A percentile compares a stretch with the other conserved stretches of the same genome.
phyloP scores from a whole-genome alignment of 1,140 invertebrate species.

The Thaumetopoea pityocampa region DNA sequence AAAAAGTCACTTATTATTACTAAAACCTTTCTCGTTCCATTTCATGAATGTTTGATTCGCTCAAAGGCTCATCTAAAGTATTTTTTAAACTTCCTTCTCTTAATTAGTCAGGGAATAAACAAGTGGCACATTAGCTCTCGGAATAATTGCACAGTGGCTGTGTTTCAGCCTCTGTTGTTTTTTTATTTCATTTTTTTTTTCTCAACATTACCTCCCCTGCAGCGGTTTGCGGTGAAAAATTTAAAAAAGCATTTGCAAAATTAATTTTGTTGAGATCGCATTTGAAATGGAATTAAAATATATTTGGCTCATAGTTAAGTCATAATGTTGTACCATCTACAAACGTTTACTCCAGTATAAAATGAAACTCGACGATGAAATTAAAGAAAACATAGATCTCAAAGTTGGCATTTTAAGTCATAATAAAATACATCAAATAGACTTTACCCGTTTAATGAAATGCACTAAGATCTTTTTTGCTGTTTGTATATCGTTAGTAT shows the following conservation, averaged over 20 bases:
- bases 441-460: no score
- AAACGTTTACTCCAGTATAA: no score
- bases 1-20: constrained; percentile 26
- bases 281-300: constrained; percentile 23
- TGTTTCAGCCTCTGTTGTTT: constrained; percentile 39
- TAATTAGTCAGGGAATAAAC: constrained; percentile 73
- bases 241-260: constrained; percentile 64
- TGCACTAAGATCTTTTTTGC: no score
- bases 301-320: neutral
- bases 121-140: constrained; percentile 68
- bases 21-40: constrained; percentile 31
- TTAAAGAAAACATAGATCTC: no score
- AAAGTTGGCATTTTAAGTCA: no score
- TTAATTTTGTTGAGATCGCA: constrained; percentile 42
- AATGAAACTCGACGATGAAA: no score
- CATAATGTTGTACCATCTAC: no score
- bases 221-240: constrained; percentile 56
- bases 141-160: constrained; percentile 63
- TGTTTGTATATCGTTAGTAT: no score
- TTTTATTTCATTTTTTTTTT: constrained; percentile 38
- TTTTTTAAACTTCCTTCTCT: constrained; percentile 63
- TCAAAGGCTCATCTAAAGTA: constrained; percentile 37
- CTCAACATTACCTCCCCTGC: constrained; percentile 37
- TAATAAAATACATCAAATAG: no score
- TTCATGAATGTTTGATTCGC: constrained; percentile 68